Evolutionary conservation across 1,140 invertebrate species (phyloP), one percentile per base, ranked within the genome.

Genomic region (Triops cancriformis): DNA sequence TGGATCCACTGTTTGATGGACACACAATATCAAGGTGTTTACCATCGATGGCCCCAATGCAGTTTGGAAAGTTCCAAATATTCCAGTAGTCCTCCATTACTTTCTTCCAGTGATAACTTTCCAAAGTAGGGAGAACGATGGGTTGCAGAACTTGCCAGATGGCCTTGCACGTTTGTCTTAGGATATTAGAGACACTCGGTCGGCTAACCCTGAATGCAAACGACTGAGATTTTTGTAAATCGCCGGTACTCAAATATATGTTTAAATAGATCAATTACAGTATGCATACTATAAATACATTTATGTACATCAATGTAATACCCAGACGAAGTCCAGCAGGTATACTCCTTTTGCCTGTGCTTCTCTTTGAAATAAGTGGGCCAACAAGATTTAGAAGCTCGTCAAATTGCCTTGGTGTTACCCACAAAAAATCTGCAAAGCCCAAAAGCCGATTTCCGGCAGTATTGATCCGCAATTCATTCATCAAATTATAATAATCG

Each of bases 1-100:
- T 11, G 2, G 78, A 79, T 51, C 79, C 78, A 77, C 77, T 79
- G 76, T 82, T 81, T 74, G 76, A 27, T 73, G 84, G 85, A 51
- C 80, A 79, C 79, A 82, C 79, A 51, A 86, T 82, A 74, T 80
- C 76, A 73, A 86, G 79, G 76, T 86, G 85, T 76, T 85, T 86
- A 23, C 85, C 85, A 82, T 86, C 85, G 4, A 86, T 78, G n/a
- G n/a, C n/a, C n/a, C n/a, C n/a, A n/a, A n/a, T n/a, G n/a, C n/a
- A n/a, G n/a, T n/a, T n/a, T n/a, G 82, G 81, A 79, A 83, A 85
- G 75, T 85, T 80, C 81, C 83, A 85, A 51, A 80, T 77, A 74
- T 82, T 74, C 41, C 82, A 64, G 80, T 84, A 85, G 41, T 79
- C 75, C n/a, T 81, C 73, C 76, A 81, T 82, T 74, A 82, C 81